A percentile compares a stretch with the other conserved stretches of the same genome.
These are phyloP conservation scores for Scatophagus argus DNA, from an alignment of 2,113 vertebrate species.

Conservation along the genomic window DNA sequence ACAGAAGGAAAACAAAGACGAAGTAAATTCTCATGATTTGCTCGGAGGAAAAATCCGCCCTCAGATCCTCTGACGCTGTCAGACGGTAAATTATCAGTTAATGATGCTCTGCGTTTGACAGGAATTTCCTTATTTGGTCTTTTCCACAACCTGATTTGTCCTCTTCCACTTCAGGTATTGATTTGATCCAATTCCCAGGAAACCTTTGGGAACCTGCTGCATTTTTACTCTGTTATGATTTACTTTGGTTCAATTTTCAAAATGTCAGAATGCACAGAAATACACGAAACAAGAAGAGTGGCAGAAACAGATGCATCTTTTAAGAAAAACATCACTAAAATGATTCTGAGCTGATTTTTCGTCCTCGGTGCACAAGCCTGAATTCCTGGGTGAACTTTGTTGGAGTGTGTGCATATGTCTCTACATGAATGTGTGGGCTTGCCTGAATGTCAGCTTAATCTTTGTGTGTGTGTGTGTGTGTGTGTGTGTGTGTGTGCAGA, in stretches of 20 bases:
- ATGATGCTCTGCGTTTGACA: not conserved
- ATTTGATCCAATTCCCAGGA: constrained; percentile 21
- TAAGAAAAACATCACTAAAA: not conserved
- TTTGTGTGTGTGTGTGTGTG: constrained; percentile 27
- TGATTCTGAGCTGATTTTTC: not conserved
- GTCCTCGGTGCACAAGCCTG: not conserved
- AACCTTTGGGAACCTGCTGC: not conserved
- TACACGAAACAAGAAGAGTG: not conserved
- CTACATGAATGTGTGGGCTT: constrained; percentile 57
- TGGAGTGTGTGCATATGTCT: constrained; percentile 35
- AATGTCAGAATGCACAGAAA: too few species aligned
- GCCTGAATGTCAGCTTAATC: constrained; percentile 33
- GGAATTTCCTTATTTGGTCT: constrained; percentile 29
- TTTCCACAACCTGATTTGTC: not conserved
- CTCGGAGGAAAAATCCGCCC: not conserved
- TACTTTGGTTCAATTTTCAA: too few species aligned
- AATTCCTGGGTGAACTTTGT: constrained; percentile 28
- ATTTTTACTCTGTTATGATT: too few species aligned
- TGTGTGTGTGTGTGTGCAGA: constrained; percentile 3
- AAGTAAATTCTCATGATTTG: constrained; percentile 16
- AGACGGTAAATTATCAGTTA: constrained; percentile 10
- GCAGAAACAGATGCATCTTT: not conserved
- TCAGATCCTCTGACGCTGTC: not conserved
- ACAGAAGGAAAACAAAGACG: not conserved
- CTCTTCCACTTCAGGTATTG: not conserved